Conservation (phyloP, 1,140 invertebrate genomes). For the Drosophila cardini region DNA sequence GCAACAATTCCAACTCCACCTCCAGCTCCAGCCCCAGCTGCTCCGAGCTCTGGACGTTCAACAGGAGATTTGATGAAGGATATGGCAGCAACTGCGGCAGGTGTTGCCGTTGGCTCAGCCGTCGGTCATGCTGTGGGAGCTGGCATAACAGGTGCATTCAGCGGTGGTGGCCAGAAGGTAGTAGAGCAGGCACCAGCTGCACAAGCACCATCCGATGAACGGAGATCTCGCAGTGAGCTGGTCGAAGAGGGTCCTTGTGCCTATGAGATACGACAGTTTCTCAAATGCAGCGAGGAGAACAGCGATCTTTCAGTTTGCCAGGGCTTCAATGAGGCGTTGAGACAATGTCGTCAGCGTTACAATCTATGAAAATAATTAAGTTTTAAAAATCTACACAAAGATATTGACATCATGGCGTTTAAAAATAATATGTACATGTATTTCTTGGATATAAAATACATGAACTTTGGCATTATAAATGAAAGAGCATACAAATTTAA, state of each 20-base stretch:
- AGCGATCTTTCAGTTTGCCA: constrained; percentile 93
- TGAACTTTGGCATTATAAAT: constrained; percentile 6
- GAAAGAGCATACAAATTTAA: not conserved
- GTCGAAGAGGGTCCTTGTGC: constrained; percentile 89
- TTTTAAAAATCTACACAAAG: no score
- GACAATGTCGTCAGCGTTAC: constrained; percentile 90
- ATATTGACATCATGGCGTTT: no score
- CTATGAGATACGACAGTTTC: constrained; percentile 94
- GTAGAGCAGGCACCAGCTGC: constrained; percentile 44
- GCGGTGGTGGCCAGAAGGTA: constrained; percentile 85
- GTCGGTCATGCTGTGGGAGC: constrained; percentile 94
- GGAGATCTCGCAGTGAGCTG: constrained; percentile 84
- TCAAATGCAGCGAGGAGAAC: constrained; percentile 93
- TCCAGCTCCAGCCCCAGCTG: constrained; percentile 34
- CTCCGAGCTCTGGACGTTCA: constrained; percentile 41
- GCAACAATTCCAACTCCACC: constrained; percentile 24
- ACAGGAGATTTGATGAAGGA: constrained; percentile 83
- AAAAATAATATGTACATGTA: not conserved
- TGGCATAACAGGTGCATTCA: constrained; percentile 92
- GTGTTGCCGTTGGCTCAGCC: constrained; percentile 88
- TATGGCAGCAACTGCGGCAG: constrained; percentile 95
- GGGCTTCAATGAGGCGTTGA: constrained; percentile 95
- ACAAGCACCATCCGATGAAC: constrained; percentile 50
- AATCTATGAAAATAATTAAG: constrained; percentile 44
- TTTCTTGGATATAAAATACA: not conserved